Evolutionary conservation across 2,888 invertebrate species (phyloP).

Genomic region (Sesia bembeciformis): DNA sequence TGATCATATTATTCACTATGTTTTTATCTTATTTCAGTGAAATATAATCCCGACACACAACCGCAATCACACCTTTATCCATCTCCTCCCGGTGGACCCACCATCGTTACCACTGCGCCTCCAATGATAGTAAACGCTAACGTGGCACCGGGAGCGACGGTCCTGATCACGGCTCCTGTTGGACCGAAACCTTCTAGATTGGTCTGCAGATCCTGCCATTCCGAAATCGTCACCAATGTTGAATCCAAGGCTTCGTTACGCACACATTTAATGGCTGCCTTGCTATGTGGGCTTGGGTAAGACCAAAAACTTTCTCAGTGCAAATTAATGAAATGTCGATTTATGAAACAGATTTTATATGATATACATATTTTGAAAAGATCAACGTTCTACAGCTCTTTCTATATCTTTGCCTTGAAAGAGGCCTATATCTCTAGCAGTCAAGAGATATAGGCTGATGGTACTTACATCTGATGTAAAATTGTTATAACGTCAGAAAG

Average conservation of each 20-base stretch:
- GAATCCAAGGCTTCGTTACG: conserved; percentile 50
- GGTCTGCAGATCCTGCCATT: conserved; percentile 60
- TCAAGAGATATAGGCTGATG: too few relatives aligned
- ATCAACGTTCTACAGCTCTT: too few relatives aligned
- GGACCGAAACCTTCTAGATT: conserved; percentile 52
- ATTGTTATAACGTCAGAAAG: too few relatives aligned
- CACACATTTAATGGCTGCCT: conserved; percentile 69
- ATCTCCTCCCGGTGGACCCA: conserved; percentile 2
- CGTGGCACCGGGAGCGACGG: conserved; percentile 13
- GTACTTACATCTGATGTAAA: neutral
- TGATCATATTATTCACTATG: too few relatives aligned
- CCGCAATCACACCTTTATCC: too few relatives aligned
- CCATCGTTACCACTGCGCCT: neutral
- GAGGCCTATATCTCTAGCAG: too few relatives aligned
- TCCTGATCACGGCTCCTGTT: conserved; percentile 19
- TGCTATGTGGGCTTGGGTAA: conserved; percentile 47
- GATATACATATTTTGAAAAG: neutral
- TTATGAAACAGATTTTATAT: too few relatives aligned
- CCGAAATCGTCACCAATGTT: conserved; percentile 51
- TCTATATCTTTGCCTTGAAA: too few relatives aligned
- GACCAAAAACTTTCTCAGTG: neutral
- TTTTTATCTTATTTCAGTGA: too few relatives aligned
- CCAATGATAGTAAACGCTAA: conserved; percentile 3
- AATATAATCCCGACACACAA: too few relatives aligned
- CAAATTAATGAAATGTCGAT: too few relatives aligned